Conservation (phyloP, 2,113 vertebrate genomes). For the Cyprinodon brontotheroides region DNA sequence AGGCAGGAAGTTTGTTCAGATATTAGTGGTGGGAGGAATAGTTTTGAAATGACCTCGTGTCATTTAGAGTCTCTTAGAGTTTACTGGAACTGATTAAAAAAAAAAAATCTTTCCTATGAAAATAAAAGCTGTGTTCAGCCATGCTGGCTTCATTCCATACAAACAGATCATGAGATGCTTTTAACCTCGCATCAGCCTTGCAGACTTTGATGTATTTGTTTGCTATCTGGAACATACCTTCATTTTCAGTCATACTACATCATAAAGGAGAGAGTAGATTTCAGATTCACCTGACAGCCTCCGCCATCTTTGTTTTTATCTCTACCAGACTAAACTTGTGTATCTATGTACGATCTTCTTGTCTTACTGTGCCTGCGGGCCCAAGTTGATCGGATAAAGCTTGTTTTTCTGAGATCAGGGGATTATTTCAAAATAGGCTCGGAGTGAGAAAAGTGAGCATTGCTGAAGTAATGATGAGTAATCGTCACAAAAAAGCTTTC, state of each 20-base stretch:
- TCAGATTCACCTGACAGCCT: conserved; percentile 12
- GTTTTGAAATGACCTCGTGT: conserved; percentile 11
- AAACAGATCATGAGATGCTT: conserved; percentile 1
- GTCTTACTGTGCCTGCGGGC: conserved; percentile 1
- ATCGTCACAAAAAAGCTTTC: no score
- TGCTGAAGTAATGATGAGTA: neutral
- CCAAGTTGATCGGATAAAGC: conserved; percentile 15
- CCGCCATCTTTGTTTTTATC: conserved; percentile 3
- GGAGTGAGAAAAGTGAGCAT: conserved; percentile 5
- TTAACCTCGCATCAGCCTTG: neutral
- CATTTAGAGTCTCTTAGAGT: conserved; percentile 5
- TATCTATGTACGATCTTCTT: neutral
- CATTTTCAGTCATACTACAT: neutral
- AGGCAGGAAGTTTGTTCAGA: conserved; percentile 10
- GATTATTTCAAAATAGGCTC: neutral
- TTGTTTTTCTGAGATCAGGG: neutral
- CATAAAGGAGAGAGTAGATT: conserved; percentile 4
- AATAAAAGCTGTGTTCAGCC: neutral
- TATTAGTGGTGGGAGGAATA: conserved; percentile 9
- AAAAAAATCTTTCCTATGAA: neutral
- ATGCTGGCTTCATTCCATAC: neutral
- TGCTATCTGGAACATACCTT: neutral
- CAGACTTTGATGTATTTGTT: neutral
- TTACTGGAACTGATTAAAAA: neutral
- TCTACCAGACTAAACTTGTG: conserved; percentile 11